Evolutionary conservation across 2,113 vertebrate genomes (phyloP).

Genomic region (Sorex fumeus): DNA sequence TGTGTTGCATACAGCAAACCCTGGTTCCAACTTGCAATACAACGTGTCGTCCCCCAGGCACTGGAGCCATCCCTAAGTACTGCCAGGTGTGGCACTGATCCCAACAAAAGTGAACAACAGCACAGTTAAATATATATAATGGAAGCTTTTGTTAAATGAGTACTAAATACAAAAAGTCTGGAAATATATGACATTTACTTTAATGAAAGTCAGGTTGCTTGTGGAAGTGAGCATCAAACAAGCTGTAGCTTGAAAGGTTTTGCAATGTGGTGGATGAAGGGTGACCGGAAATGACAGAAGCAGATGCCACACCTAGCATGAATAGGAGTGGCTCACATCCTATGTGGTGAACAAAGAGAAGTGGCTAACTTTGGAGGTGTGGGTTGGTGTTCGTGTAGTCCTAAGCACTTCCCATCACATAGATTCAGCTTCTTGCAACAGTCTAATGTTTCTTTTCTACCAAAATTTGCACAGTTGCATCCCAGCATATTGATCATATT

Average conservation of each 20-base stretch:
- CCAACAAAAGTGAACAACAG: not conserved
- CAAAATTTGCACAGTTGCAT: not conserved
- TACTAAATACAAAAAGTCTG: not conserved
- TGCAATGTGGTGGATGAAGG: not conserved
- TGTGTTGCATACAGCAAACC: too few species aligned
- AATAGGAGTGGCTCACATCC: not conserved
- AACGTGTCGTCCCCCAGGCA: too few species aligned
- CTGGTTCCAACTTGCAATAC: too few species aligned
- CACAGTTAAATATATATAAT: not conserved
- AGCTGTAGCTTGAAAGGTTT: not conserved
- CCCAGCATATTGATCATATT: not conserved
- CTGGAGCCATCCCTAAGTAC: too few species aligned
- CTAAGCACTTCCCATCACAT: not conserved
- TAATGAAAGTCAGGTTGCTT: not conserved
- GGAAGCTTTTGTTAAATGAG: not conserved
- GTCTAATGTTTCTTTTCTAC: not conserved
- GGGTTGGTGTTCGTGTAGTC: not conserved
- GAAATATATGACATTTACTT: not conserved
- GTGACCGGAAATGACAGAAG: not conserved
- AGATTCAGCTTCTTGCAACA: not conserved
- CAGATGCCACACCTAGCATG: not conserved
- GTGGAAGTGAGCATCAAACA: not conserved
- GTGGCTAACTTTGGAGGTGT: fast-evolving
- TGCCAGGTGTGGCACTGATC: too few species aligned
- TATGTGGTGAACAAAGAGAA: not conserved